A percentile compares a stretch with the other conserved stretches of the same genome.
Conservation (phyloP, 2,797 vertebrate genomes). For the Acanthornis magna region DNA sequence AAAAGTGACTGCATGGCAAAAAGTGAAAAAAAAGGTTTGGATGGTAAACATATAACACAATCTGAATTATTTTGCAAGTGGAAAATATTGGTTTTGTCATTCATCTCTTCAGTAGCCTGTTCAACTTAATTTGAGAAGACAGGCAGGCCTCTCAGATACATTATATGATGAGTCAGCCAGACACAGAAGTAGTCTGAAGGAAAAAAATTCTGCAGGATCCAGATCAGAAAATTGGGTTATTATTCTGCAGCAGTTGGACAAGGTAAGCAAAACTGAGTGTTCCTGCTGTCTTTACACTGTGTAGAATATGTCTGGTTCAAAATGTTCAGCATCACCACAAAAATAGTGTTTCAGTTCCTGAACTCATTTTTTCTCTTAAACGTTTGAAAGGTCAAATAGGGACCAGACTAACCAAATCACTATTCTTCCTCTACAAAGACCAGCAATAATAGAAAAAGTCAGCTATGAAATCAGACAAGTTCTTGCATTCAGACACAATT, state of each 20-base stretch:
- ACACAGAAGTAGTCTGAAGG: neutral
- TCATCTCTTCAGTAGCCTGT: neutral
- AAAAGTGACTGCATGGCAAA: neutral
- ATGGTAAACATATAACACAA: neutral
- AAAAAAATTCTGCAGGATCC: neutral
- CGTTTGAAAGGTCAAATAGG: neutral
- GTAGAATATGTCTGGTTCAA: neutral
- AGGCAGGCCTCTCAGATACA: neutral
- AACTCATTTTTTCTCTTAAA: neutral
- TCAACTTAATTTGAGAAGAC: neutral
- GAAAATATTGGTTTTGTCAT: neutral
- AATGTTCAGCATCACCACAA: neutral
- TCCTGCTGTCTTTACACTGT: neutral
- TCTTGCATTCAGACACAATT: neutral
- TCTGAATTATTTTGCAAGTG: neutral
- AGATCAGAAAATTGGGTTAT: neutral
- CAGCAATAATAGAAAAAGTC: neutral
- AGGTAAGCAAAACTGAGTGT: neutral
- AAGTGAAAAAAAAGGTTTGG: neutral
- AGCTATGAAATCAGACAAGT: neutral
- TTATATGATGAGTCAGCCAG: neutral
- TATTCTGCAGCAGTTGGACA: neutral
- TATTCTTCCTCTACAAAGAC: neutral
- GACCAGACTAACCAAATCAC: neutral
- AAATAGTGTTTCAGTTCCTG: neutral